Base-by-base conservation (phyloP, 1,140 invertebrate genomes). In the Propsilocerus akamusi region DNA sequence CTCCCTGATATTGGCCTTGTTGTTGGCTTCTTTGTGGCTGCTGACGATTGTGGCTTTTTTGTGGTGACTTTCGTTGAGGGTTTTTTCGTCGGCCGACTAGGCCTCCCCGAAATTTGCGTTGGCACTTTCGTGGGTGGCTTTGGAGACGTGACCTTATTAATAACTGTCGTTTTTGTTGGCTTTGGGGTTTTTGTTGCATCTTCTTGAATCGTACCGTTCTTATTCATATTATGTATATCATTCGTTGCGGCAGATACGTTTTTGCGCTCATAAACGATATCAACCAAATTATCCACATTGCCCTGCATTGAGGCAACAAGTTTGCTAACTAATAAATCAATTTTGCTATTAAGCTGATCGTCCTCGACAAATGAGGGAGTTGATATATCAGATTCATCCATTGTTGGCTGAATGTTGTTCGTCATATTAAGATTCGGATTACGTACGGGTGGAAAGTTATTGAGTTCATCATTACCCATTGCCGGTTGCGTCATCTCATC, bases 401-500 rank as follows among this genome's bases (percentile, higher is more conserved):
- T 75, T 78, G 0, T 70, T 60, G 3, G 71, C 67, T 0, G n/a
- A n/a, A n/a, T n/a, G n/a, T n/a, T n/a, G n/a, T n/a, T n/a, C n/a
- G 79, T 80, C 51, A 75, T 75, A 50, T 86, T 86, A 0, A 85
- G 63, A 65, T 83, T 80, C 0, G 85, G 85, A 62, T 87, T 85
- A 48, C 83, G 72, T 2, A 86, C 85, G 0, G 85, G 85, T 25
- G 85, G 85, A 64, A 88, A 88, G 53, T 85, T 86, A 17, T 80
- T 76, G 5, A 81, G 62, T 51, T 84, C 80, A 41, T 41, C 34
- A 41, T 20, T 41, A 17, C 5, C 2, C n/a, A 41, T 41, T 20
- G 22, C 17, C 8, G 34, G 34, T n/a, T n/a, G n/a, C n/a, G n/a
- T n/a, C n/a, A n/a, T n/a, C n/a, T n/a, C n/a, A n/a, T n/a, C n/a